Conservation (phyloP, 2,888 invertebrate species). For the Papilio demoleus region DNA sequence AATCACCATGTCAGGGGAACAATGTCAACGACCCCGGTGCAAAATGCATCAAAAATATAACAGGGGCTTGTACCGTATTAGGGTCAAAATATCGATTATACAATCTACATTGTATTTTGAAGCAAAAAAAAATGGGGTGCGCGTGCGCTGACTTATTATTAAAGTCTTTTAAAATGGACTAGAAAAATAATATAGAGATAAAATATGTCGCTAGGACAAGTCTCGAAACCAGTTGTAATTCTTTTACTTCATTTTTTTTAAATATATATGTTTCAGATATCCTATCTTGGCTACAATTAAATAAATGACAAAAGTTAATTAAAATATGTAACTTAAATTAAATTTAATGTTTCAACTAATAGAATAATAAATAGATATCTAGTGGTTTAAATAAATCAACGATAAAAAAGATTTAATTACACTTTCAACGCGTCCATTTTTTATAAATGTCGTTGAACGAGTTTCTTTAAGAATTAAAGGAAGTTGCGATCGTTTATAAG, state of each 20-base stretch:
- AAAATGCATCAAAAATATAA: constrained; percentile 66
- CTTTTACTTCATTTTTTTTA: too few relatives aligned
- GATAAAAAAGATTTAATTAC: constrained; percentile 2
- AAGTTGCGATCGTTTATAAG: constrained; percentile 37
- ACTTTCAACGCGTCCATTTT: constrained; percentile 5
- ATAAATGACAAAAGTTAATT: too few relatives aligned
- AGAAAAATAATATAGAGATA: neutral
- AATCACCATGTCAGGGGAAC: constrained; percentile 73
- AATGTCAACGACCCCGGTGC: constrained; percentile 80
- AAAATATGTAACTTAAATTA: too few relatives aligned
- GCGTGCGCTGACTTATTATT: constrained; percentile 23
- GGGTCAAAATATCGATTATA: constrained; percentile 72
- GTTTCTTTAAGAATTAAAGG: constrained; percentile 39
- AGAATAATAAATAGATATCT: neutral
- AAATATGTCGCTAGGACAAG: too few relatives aligned
- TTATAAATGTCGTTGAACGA: constrained; percentile 31
- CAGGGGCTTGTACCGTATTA: constrained; percentile 75
- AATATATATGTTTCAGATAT: too few relatives aligned
- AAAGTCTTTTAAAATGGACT: neutral
- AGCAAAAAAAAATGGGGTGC: neutral
- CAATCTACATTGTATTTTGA: constrained; percentile 63
- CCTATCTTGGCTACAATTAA: too few relatives aligned
- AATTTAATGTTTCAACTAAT: too few relatives aligned
- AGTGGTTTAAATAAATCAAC: neutral
- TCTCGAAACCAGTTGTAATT: too few relatives aligned